Evolutionary conservation across 2,797 vertebrate species (phyloP), one percentile per base, ranked within the genome.

Genomic region (Clangula hyemalis): DNA sequence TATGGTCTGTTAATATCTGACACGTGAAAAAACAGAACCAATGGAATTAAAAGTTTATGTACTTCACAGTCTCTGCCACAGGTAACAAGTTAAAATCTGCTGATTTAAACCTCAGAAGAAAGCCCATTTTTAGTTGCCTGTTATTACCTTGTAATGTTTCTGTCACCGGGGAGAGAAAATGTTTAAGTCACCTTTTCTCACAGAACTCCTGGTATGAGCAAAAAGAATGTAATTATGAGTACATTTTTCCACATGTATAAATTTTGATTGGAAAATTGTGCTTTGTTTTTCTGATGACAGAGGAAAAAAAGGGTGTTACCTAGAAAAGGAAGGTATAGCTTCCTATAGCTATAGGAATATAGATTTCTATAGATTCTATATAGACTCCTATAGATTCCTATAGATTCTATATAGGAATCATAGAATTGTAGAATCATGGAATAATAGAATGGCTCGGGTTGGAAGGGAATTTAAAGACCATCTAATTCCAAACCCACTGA

Each of bases 251-350:
- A 61, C 13, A 78, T 56, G 32, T 58, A 32, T n/a, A 87, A 36
- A 77, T 62, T 87, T 54, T 75, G 5, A 13, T 65, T 66, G 5
- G n/a, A 58, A 91, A 85, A 15, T 72, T 19, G 20, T 87, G 39
- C 53, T 96, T 93, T 57, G 17, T 73, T 83, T 93, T 94, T 93
- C 75, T 64, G 3, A 38, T 80, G 38, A 70, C 27, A 68, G 16
- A 86, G 34, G 47, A 24, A 14, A 53, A 43, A 73, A 90, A 64
- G 19, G 17, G 6, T 12, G 88, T 90, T 84, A 80, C 19, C 36
- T 58, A 61, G 7, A 57, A 30, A 66, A 77, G 90, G 74, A 17
- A 12, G 8, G 10, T 8, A 2, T 77, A 72, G 39, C 47, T 43
- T 43, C 41, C 41, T 43, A 43, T 18, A 18, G 18, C 41, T 43